Percentiles rank a stretch among this genome's conserved stretches.
phyloP scores from a whole-genome alignment of 2,888 invertebrate species.

The Apodemia zela region DNA sequence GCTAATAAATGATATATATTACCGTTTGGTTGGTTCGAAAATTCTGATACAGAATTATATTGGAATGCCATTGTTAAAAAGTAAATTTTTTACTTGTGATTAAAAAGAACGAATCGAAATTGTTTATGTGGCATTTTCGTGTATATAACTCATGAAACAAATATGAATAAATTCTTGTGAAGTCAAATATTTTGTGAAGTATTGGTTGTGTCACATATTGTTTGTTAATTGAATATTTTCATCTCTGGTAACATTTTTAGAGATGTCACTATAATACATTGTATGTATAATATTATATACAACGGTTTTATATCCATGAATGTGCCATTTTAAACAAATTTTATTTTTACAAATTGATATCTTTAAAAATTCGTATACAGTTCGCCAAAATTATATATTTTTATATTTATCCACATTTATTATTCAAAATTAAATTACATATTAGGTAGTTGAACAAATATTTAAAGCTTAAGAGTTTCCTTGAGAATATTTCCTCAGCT shows the following conservation, averaged over 20 bases:
- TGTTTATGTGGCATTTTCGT: constrained; percentile 67
- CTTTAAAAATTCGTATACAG: constrained; percentile 60
- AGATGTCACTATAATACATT: background rate
- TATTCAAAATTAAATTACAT: constrained; percentile 69
- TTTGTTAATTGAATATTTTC: background rate
- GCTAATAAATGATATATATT: constrained; percentile 41
- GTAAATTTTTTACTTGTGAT: constrained; percentile 65
- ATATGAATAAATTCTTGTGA: constrained; percentile 20
- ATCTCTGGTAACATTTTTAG: background rate
- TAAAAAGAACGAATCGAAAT: constrained; percentile 45
- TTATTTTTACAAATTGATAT: constrained; percentile 48
- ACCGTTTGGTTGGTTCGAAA: constrained; percentile 43
- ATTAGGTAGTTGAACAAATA: constrained; percentile 42
- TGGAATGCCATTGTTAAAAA: constrained; percentile 55
- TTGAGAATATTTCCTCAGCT: constrained; percentile 21
- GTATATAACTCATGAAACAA: constrained; percentile 31
- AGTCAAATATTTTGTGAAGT: constrained; percentile 18
- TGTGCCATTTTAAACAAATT: constrained; percentile 57
- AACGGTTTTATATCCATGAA: constrained; percentile 26
- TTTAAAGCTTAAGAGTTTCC: constrained; percentile 20
- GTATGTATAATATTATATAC: background rate
- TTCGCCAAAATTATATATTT: constrained; percentile 55
- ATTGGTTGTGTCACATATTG: constrained; percentile 2
- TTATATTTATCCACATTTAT: constrained; percentile 66
- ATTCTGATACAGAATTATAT: constrained; percentile 40